Base-by-base conservation (phyloP, 2,888 invertebrate species). In the Isotomurus palustris region DNA sequence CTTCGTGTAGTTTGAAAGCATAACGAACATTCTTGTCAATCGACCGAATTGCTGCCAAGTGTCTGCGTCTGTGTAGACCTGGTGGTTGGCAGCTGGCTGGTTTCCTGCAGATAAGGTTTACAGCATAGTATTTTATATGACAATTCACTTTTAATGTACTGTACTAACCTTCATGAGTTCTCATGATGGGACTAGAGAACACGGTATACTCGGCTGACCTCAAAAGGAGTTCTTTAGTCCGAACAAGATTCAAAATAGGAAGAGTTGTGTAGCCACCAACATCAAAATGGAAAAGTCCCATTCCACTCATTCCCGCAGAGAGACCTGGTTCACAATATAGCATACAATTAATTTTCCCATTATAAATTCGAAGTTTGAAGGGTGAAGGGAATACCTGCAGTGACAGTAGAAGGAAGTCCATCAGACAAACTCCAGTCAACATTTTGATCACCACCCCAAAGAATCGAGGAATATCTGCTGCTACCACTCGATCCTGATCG, bases 381-480 rank as follows among this genome's bases (percentile, higher is more conserved):
- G n/a, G n/a, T n/a, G n/a, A n/a, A n/a, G n/a, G n/a, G n/a, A n/a
- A n/a, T 41, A 62, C 65, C 65, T 21, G 63, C 66, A 6, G 60
- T 59, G 21, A 71, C 58, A n/a, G 69, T 68, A 8, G 69, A 62
- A 1, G 67, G 64, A 12, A 71, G 38, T 1, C 71, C 71, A 48
- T 71, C 71, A 1, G 64, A 64, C 2, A 51, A 55, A 2, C 69
- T 60, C 67, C 69, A 71, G 60, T 71, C 69, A 0, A 71, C 71
- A 53, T 69, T 71, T 56, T 71, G 71, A 52, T 71, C 71, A 1
- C 71, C 71, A n/a, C 65, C 67, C 71, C 71, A 71, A 1, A 64
- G 47, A 56, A 71, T 56, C 8, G 64, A 53, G 24, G 62, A 54
- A 44, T 60, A 55, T 2, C 51, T n/a, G 14, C 61, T 55, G n/a